These are phyloP conservation scores for Calyptommatus sinebrachiatus DNA, from an alignment of 2,113 vertebrate species.

Conservation along the genomic window DNA sequence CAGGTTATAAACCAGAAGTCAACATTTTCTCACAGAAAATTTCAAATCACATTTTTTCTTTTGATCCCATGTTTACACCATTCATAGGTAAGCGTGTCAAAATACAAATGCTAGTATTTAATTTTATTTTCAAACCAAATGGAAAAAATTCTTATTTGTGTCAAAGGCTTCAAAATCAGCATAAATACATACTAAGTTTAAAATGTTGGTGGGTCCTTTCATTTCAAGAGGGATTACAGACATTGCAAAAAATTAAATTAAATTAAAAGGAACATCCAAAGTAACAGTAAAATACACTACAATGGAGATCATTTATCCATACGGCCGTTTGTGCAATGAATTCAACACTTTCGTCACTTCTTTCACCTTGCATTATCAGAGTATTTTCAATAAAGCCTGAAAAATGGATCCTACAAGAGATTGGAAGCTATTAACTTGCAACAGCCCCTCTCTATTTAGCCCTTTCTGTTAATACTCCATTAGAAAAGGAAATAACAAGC, in stretches of 20 bases:
- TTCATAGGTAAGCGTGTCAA: neutral
- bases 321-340: slow-evolving; percentile 1
- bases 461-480: slow-evolving; percentile 24
- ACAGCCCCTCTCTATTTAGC: slow-evolving; percentile 12
- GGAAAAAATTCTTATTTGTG: neutral
- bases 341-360: neutral
- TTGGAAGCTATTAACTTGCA: slow-evolving; percentile 23
- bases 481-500: slow-evolving; percentile 27
- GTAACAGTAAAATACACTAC: slow-evolving; percentile 47
- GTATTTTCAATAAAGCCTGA: slow-evolving; percentile 36
- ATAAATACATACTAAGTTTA: slow-evolving; percentile 3
- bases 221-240: slow-evolving; percentile 22
- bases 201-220: neutral
- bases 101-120: slow-evolving; percentile 19
- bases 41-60: neutral
- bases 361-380: neutral
- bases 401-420: neutral
- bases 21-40: neutral
- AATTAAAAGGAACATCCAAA: slow-evolving; percentile 24
- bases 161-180: slow-evolving; percentile 32
- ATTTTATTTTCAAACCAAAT: slow-evolving; percentile 42
- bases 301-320: slow-evolving; percentile 41
- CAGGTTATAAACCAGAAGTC: neutral
- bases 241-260: slow-evolving; percentile 39
- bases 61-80: neutral